Base-by-base conservation (phyloP, 2,113 vertebrate species). In the Anhinga rufa region DNA sequence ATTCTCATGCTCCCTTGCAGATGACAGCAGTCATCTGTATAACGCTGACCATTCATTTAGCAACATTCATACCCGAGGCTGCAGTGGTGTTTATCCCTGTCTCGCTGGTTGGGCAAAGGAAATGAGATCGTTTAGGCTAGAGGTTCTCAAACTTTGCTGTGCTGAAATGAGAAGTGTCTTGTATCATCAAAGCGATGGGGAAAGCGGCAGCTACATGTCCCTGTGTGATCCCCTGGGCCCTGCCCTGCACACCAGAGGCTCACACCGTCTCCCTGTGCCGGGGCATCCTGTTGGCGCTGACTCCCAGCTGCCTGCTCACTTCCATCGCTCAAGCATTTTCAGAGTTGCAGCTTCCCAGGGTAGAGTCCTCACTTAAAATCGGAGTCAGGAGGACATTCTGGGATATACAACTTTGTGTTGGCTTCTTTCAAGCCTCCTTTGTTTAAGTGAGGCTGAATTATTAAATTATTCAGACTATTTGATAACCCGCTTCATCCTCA, bases 101-200 rank as follows among this genome's bases (percentile, higher is more conserved):
- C 36, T 46, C 0, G 0, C 19, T 44, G 51, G 9, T 24, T 0
- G 3, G 40, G 51, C 2, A 4, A 66, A 40, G 48, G 62, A 86
- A 83, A 76, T 24, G 36, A 76, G 36, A 42, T 34, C 1, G 1
- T 60, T 82, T 18, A 49, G 32, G 46, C 28, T 54, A 60, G n/a
- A 58, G 10, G 40, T 66, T 92, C 80, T 62, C 34, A 60, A 84
- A 34, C 66, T 86, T 58, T 25, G 49, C 58, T 48, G 55, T 2
- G 8, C 4, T 2, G 2, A 60, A 78, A 42, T 13, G 8, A 38
- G 21, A 72, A 82, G 32, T 14, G 10, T 75, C 61, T 79, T 34
- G 9, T 51, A 51, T 42, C 24, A 20, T 10, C 12, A 48, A 65
- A 84, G 46, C 0, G 1, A 54, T 4, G 31, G 28, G 14, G 24